These are phyloP conservation scores for Eumerus sabulonum DNA, from an alignment of 2,888 invertebrate species.

Conservation along the genomic window DNA sequence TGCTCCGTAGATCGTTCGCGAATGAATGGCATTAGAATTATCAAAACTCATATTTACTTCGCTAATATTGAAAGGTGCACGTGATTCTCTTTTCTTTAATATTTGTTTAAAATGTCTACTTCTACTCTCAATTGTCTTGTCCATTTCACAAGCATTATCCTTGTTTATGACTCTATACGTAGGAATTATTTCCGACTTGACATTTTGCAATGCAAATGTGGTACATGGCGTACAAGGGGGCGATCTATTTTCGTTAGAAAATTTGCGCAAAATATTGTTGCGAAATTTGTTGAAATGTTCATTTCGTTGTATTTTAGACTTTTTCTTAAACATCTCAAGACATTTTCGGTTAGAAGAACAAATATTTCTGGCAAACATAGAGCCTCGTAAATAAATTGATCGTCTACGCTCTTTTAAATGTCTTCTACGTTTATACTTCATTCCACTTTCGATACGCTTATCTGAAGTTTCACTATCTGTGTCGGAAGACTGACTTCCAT, in stretches of 20 bases:
- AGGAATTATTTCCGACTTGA: conserved; percentile 1
- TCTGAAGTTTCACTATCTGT: conserved; percentile 50
- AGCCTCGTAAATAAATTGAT: conserved; percentile 71
- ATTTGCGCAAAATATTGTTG: conserved; percentile 29
- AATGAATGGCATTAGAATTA: conserved; percentile 48
- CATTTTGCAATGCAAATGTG: conserved; percentile 8
- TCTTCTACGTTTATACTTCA: conserved; percentile 12
- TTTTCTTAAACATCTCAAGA: conserved; percentile 69
- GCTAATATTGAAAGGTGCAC: conserved; percentile 74
- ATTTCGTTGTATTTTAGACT: conserved; percentile 70
- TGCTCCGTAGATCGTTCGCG: conserved; percentile 72
- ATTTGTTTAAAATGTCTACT: conserved; percentile 72
- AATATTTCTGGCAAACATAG: conserved; percentile 70
- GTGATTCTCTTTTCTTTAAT: conserved; percentile 72
- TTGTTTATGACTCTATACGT: neutral
- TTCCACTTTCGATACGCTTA: too few species aligned
- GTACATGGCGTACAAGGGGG: conserved; percentile 14
- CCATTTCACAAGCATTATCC: neutral
- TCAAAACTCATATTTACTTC: conserved; percentile 62
- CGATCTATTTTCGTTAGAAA: conserved; percentile 11
- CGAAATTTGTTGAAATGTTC: conserved; percentile 71
- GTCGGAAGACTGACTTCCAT: neutral
- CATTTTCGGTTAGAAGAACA: conserved; percentile 65
- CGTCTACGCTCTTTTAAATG: conserved; percentile 59
- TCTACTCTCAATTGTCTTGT: neutral